phyloP scores from a whole-genome alignment of 2,888 invertebrate species.

The Pollenia labialis region DNA sequence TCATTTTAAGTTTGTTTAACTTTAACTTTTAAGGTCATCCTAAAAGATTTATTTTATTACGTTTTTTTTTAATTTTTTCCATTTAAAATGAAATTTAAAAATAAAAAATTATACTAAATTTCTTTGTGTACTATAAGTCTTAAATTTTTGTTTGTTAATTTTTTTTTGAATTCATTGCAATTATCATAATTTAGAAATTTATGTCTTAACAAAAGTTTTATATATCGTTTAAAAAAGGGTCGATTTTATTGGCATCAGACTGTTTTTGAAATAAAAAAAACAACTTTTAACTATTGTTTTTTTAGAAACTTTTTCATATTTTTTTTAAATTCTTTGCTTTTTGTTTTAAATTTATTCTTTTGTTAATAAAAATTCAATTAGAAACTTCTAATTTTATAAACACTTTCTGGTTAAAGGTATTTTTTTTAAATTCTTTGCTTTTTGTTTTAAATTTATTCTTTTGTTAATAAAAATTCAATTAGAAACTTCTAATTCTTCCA shows the following conservation, averaged over 20 bases:
- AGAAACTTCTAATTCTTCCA: neutral
- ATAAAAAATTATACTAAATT: too few species aligned
- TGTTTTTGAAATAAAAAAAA: neutral
- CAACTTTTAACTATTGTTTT: constrained; percentile 14
- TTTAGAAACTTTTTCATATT: too few species aligned
- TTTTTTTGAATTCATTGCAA: neutral
- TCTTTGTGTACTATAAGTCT: neutral
- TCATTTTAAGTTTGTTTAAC: neutral
- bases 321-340: too few species aligned
- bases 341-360: too few species aligned
- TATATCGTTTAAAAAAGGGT: neutral
- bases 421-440: neutral
- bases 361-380: too few species aligned
- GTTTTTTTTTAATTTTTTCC: neutral
- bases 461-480: neutral
- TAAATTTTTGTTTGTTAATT: neutral
- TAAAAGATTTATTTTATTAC: neutral
- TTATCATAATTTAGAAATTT: constrained; percentile 36
- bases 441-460: constrained; percentile 1
- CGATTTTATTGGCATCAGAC: too few species aligned
- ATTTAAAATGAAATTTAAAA: too few species aligned
- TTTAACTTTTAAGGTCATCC: constrained; percentile 1
- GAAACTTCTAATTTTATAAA: too few species aligned
- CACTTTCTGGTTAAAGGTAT: too few species aligned
- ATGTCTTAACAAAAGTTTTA: neutral